Conservation (phyloP, 2,113 vertebrate genomes). For the Neodontobutis hainanensis region DNA sequence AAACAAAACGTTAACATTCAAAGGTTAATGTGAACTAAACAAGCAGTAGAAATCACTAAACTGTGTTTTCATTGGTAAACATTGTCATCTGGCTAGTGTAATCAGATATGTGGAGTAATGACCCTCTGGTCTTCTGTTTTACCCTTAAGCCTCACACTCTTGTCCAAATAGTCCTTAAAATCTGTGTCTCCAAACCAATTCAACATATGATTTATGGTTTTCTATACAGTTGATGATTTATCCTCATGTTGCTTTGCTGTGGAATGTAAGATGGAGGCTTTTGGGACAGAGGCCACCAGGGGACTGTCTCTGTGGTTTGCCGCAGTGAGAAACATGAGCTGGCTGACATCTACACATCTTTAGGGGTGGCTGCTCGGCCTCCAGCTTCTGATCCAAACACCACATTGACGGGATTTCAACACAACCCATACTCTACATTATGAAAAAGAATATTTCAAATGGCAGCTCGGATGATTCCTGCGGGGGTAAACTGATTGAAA, state of each 20-base stretch:
- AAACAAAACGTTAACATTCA: no score
- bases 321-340: conserved; percentile 56
- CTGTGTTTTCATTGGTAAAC: no score
- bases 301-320: conserved; percentile 60
- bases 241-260: conserved; percentile 24
- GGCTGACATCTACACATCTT: conserved; percentile 37
- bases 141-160: no score
- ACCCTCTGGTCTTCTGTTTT: no score
- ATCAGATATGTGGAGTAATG: no score
- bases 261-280: conserved; percentile 53
- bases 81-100: no score
- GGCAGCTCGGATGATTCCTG: not conserved
- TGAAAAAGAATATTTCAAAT: conserved; percentile 34
- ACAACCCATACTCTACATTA: conserved; percentile 7
- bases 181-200: not conserved
- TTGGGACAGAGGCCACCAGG: conserved; percentile 43
- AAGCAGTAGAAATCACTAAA: no score
- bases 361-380: conserved; percentile 23
- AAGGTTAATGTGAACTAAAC: no score
- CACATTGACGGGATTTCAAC: conserved; percentile 33
- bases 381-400: conserved; percentile 20
- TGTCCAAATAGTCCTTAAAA: not conserved
- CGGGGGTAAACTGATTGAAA: conserved; percentile 39
- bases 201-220: conserved; percentile 1
- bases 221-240: conserved; percentile 1